These are phyloP conservation scores for Lasioglossum baleicum DNA, from an alignment of 1,140 invertebrate genomes.

Conservation along the genomic window DNA sequence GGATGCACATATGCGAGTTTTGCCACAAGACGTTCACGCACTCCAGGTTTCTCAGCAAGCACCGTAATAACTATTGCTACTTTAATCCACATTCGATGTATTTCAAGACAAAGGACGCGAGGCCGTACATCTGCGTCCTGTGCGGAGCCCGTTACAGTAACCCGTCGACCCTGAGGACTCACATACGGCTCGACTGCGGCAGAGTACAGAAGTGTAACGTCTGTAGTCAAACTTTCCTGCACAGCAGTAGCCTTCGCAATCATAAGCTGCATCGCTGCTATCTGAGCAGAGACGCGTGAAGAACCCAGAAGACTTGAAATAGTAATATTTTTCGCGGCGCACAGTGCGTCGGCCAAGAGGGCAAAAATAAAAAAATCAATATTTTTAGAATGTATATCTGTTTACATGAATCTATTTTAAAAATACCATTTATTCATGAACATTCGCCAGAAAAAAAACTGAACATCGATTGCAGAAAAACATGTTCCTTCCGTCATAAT, in stretches of 20 bases:
- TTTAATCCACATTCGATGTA: constrained; percentile 59
- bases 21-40: constrained; percentile 79
- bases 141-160: constrained; percentile 62
- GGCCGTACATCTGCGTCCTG: constrained; percentile 52
- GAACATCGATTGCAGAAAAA: too few species aligned
- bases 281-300: too few species aligned
- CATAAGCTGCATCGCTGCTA: constrained; percentile 53
- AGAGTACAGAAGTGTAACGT: constrained; percentile 67
- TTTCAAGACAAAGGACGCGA: constrained; percentile 37
- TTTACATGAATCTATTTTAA: too few species aligned
- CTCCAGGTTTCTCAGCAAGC: constrained; percentile 77
- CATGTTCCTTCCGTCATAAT: too few species aligned
- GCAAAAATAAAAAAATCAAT: too few species aligned
- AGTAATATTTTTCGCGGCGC: too few species aligned
- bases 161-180: constrained; percentile 53
- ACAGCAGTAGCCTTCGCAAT: constrained; percentile 72
- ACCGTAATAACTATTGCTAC: constrained; percentile 66
- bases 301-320: too few species aligned
- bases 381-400: too few species aligned
- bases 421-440: too few species aligned
- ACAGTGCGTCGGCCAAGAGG: too few species aligned
- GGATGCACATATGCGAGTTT: constrained; percentile 69
- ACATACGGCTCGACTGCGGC: constrained; percentile 66
- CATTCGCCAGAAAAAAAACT: too few species aligned
- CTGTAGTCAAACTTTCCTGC: constrained; percentile 76